Base-by-base conservation (phyloP, 1,140 invertebrate species). In the Thaumetopoea pityocampa region DNA sequence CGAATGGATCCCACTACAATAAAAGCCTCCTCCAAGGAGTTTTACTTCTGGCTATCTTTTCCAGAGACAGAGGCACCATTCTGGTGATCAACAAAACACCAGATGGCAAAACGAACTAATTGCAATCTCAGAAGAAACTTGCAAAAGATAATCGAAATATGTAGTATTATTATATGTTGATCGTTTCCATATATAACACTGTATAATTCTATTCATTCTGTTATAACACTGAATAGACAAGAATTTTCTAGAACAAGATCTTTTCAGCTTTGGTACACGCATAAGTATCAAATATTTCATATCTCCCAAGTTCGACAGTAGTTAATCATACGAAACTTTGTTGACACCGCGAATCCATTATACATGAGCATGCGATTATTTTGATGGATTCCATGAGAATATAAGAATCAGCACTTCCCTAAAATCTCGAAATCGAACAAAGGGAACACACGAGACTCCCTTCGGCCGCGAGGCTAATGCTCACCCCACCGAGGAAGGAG, bases 401-500 rank as follows among this genome's bases (percentile, higher is more conserved):
- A 65, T 64, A 66, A 73, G 65, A 66, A 72, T 78, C 73, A 76
- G 71, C 42, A 71, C 77, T 77, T 77, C 79, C 79, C 71, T 68
- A 69, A 78, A 81, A 84, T 78, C 73, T 72, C 67, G 45, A 68
- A 69, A 71, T 56, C 79, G 74, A 84, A 84, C 80, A 84, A 84
- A 74, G 62, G 67, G 67, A 77, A 78, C 72, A 77, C 69, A 69
- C 71, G 67, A 77, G 69, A 59, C 74, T 76, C 74, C 71, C 74
- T 78, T 63, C 59, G 63, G 51, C 61, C 55, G 57, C 57, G 63
- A 69, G 69, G 69, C 74, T 79, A 80, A 79, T 74, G 67, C 69
- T 71, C 76, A 77, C 77, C 80, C 80, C 67, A 84, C 61, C 54
- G 62, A 72, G 67, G 66, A 79, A 79, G 76, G 70, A 81, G 77